Evolutionary conservation across 2,888 invertebrate species (phyloP).

Genomic region (Scaptomyza caliginosa): DNA sequence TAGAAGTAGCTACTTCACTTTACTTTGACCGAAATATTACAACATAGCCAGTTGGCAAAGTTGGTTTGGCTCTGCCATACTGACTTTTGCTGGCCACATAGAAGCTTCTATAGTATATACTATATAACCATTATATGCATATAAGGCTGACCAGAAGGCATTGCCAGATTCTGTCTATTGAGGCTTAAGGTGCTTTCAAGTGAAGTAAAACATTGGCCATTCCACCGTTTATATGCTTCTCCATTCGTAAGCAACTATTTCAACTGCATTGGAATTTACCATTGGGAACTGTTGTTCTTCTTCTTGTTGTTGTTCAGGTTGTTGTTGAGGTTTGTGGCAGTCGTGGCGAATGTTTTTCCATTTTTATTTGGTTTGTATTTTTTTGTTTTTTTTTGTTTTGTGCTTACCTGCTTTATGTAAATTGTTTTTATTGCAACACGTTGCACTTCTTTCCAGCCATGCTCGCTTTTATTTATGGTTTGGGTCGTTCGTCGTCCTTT

Average conservation of each 20-base stretch:
- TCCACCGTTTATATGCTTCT: slow-evolving; percentile 6
- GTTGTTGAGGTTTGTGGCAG: slow-evolving; percentile 4
- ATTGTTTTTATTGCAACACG: slow-evolving; percentile 78
- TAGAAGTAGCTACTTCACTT: slow-evolving; percentile 46
- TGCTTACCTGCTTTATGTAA: slow-evolving; percentile 74
- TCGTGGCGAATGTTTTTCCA: slow-evolving; percentile 28
- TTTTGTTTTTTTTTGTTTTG: slow-evolving; percentile 19
- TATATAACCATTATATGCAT: slow-evolving; percentile 10
- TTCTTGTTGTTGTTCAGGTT: slow-evolving; percentile 6
- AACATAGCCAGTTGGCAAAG: slow-evolving; percentile 29
- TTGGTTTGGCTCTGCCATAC: slow-evolving; percentile 4
- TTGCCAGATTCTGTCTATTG: slow-evolving; percentile 14
- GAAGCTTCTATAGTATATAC: background rate
- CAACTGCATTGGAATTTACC: slow-evolving; percentile 66
- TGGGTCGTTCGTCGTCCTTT: slow-evolving; percentile 26
- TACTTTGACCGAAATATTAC: slow-evolving; percentile 48
- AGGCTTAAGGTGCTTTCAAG: slow-evolving; percentile 33
- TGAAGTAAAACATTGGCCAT: slow-evolving; percentile 23
- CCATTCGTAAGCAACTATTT: slow-evolving; percentile 46
- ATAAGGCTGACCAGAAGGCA: slow-evolving; percentile 14
- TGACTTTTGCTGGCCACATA: slow-evolving; percentile 5
- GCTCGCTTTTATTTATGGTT: slow-evolving; percentile 34
- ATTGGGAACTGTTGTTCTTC: no score
- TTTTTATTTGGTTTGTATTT: slow-evolving; percentile 9
- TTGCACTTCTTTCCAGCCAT: slow-evolving; percentile 57